A percentile compares a stretch with the other conserved stretches of the same genome.
These are phyloP conservation scores for Drosophila melanogaster DNA, from an alignment of 1,140 invertebrate genomes.

Conservation along the genomic window Release_6_plus_ISO1_MT NC_004354.4:22465001-22465500, in stretches of 20 bases:
- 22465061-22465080: background rate
- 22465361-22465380: background rate
- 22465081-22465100: background rate
- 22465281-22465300: background rate
- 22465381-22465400: constrained; percentile 31
- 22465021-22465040: constrained; percentile 13
- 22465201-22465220: constrained; percentile 50
- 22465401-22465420: constrained; percentile 2
- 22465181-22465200: constrained; percentile 70
- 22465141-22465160: constrained; percentile 63
- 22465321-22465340: constrained; percentile 28
- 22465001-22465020: background rate
- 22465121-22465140: constrained; percentile 77
- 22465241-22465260: background rate
- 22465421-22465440: constrained; percentile 11
- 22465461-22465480: constrained; percentile 46
- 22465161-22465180: constrained; percentile 66
- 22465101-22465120: constrained; percentile 59
- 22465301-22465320: constrained; percentile 20
- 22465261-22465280: background rate
- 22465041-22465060: background rate
- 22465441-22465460: constrained; percentile 17
- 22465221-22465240: constrained; percentile 15
- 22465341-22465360: background rate
- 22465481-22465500: constrained; percentile 29